Percentiles rank a stretch among this genome's conserved stretches.
These are phyloP conservation scores for Limnephilus rhombicus DNA, from an alignment of 2,888 invertebrate genomes.

Conservation along the genomic window DNA sequence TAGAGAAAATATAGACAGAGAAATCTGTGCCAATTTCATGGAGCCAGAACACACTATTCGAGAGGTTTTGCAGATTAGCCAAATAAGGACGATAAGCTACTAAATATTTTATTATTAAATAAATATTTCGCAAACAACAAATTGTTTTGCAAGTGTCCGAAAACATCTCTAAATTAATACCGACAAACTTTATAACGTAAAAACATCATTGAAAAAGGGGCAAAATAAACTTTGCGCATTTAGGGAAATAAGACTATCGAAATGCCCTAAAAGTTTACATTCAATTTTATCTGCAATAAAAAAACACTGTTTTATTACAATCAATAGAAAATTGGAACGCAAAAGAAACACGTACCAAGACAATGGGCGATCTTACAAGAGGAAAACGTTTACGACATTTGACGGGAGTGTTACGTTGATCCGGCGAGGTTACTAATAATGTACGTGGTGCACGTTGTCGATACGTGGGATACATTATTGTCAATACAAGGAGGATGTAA, in stretches of 20 bases:
- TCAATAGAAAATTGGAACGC: conserved; percentile 13
- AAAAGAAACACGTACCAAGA: conserved; percentile 34
- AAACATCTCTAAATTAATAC: background rate
- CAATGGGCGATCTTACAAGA: conserved; percentile 37
- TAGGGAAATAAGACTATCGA: background rate
- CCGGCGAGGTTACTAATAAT: background rate
- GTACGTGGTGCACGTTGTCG: conserved; percentile 11
- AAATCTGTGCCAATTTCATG: background rate
- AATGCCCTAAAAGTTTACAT: background rate
- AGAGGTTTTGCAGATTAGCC: background rate
- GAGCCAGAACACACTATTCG: background rate
- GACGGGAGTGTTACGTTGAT: conserved; percentile 21
- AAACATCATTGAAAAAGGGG: background rate
- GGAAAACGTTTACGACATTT: conserved; percentile 45
- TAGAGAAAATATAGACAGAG: background rate
- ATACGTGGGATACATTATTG: conserved; percentile 9
- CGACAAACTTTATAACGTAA: background rate
- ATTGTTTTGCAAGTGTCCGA: background rate
- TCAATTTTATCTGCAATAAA: background rate
- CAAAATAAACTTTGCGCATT: background rate
- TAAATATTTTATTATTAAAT: too few relatives aligned
- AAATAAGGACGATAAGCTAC: background rate
- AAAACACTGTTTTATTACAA: background rate
- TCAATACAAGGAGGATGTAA: background rate
- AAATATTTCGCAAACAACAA: background rate